A percentile compares a stretch with the other conserved stretches of the same genome.
Evolutionary conservation across 2,797 vertebrate species (phyloP).

Genomic region (Oreonectes daqikongensis): DNA sequence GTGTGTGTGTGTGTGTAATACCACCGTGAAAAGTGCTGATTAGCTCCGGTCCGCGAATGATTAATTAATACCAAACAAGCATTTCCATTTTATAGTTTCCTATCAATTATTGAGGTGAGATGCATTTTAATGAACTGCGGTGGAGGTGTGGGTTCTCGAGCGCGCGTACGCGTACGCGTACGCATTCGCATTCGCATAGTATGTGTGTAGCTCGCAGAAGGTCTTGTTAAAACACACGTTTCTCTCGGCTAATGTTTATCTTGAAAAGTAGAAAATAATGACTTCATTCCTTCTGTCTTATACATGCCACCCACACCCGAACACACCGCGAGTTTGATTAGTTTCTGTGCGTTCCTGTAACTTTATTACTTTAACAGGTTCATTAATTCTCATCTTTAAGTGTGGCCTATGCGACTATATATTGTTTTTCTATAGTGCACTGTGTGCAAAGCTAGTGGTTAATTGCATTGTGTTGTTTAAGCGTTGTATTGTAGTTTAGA

Average conservation of each 20-base stretch:
- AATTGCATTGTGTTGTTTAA: background rate
- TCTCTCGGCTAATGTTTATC: slow-evolving; percentile 48
- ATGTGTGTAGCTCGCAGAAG: slow-evolving; percentile 10
- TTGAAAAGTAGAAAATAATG: slow-evolving; percentile 46
- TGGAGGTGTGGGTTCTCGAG: slow-evolving; percentile 25
- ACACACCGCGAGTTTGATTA: slow-evolving; percentile 34
- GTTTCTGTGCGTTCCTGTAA: slow-evolving; percentile 18
- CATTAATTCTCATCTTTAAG: slow-evolving; percentile 16
- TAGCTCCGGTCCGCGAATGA: slow-evolving; percentile 53
- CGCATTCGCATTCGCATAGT: slow-evolving; percentile 6
- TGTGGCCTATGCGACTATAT: slow-evolving; percentile 1
- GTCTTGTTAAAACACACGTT: slow-evolving; percentile 42
- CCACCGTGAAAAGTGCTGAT: slow-evolving; percentile 57
- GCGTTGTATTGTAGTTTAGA: background rate
- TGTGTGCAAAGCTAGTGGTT: background rate
- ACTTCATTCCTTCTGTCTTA: slow-evolving; percentile 39
- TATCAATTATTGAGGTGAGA: slow-evolving; percentile 60
- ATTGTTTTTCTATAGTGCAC: background rate
- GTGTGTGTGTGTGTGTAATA: slow-evolving; percentile 37
- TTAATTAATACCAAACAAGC: slow-evolving; percentile 60
- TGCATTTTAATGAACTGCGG: slow-evolving; percentile 58
- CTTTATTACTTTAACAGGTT: slow-evolving; percentile 15
- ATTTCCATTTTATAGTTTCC: slow-evolving; percentile 63
- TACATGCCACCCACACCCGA: slow-evolving; percentile 12
- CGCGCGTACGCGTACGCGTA: slow-evolving; percentile 1